These are phyloP conservation scores for Xylocopa sonorina DNA, from an alignment of 1,140 invertebrate genomes.

Conservation along the genomic window DNA sequence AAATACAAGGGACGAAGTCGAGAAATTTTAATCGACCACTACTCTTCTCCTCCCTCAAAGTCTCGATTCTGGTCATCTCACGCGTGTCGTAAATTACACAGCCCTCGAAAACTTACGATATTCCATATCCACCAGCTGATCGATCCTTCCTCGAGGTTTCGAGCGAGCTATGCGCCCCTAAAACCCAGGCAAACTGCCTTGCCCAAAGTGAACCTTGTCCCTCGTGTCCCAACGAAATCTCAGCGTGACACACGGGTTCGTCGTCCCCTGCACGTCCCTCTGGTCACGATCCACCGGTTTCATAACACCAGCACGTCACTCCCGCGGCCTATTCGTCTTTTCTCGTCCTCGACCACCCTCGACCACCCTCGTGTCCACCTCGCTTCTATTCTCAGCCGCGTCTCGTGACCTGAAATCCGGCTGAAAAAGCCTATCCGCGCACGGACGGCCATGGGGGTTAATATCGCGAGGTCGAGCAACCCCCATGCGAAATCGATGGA, in stretches of 20 bases:
- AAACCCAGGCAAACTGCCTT: neutral
- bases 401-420: constrained; percentile 24
- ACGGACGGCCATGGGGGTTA: constrained; percentile 48
- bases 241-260: too few relatives aligned
- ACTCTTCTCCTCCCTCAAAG: neutral
- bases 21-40: too few relatives aligned
- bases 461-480: constrained; percentile 59
- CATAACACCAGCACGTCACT: neutral
- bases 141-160: too few relatives aligned
- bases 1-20: too few relatives aligned
- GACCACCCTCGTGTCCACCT: neutral
- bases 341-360: constrained; percentile 8
- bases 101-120: neutral
- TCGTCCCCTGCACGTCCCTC: neutral
- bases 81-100: neutral
- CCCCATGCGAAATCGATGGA: constrained; percentile 78
- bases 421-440: constrained; percentile 38
- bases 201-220: neutral
- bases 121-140: neutral
- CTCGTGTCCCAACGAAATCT: neutral
- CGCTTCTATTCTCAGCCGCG: neutral
- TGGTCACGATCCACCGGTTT: constrained; percentile 3
- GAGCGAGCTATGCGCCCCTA: neutral
- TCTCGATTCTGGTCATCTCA: neutral
- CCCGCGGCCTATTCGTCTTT: constrained; percentile 7